Evolutionary conservation across 2,888 invertebrate genomes (phyloP).

Genomic region (Mythimna loreyi): DNA sequence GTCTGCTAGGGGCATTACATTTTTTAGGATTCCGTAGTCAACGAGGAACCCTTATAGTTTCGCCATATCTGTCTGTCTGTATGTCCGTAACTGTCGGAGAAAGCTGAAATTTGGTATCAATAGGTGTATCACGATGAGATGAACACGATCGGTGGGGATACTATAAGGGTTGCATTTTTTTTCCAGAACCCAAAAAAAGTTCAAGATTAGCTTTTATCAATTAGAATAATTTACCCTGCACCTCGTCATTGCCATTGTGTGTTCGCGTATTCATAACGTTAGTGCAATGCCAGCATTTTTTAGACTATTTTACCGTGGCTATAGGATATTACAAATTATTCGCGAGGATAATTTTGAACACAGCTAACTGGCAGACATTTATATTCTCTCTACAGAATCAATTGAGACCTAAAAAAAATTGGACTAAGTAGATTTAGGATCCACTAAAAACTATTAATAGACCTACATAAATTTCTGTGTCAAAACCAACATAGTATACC

Average conservation of each 20-base stretch:
- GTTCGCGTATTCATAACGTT: neutral
- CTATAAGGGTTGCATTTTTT: too few species aligned
- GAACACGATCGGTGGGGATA: too few species aligned
- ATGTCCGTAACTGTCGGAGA: too few species aligned
- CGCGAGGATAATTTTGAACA: constrained; percentile 5
- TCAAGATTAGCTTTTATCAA: too few species aligned
- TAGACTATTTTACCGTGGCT: neutral
- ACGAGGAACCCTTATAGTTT: too few species aligned
- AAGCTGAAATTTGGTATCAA: too few species aligned
- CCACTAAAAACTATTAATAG: neutral
- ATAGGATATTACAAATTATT: neutral
- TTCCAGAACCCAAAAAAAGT: too few species aligned
- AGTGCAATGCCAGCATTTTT: neutral
- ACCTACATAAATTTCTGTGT: neutral
- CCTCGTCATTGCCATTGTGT: neutral
- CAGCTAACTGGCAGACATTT: constrained; percentile 8
- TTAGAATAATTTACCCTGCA: neutral
- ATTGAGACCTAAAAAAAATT: neutral
- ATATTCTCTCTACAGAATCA: neutral
- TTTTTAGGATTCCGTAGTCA: too few species aligned
- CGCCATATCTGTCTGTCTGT: too few species aligned
- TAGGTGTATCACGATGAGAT: too few species aligned
- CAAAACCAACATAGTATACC: neutral
- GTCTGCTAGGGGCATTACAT: too few species aligned
- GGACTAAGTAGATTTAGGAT: neutral